A percentile compares a stretch with the other conserved stretches of the same genome.
Evolutionary conservation across 2,888 invertebrate genomes (phyloP).

Genomic region (Drosophila histrio): DNA sequence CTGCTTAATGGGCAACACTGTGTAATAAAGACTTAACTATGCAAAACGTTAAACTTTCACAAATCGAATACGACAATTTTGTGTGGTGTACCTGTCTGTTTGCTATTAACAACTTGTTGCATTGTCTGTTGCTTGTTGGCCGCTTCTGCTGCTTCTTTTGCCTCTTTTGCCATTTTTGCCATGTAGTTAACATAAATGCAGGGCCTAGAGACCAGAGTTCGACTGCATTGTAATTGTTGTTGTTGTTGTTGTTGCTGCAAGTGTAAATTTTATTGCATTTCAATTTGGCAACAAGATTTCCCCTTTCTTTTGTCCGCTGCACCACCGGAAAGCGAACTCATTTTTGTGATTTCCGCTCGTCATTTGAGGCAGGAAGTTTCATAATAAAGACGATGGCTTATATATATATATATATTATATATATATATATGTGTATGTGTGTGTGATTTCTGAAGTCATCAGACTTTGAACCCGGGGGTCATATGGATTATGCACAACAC

Average conservation of each 20-base stretch:
- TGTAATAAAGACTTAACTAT: too few species aligned
- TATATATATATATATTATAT: neutral
- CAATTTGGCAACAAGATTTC: slow-evolving; percentile 72
- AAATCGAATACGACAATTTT: slow-evolving; percentile 28
- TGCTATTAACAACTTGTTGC: slow-evolving; percentile 56
- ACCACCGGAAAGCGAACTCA: slow-evolving; percentile 73
- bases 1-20: too few species aligned
- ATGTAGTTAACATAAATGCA: slow-evolving; percentile 56
- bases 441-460: slow-evolving; percentile 50
- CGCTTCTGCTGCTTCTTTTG: slow-evolving; percentile 28
- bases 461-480: slow-evolving; percentile 27
- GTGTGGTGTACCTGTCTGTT: slow-evolving; percentile 54
- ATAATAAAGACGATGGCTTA: slow-evolving; percentile 52
- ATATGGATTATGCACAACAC: slow-evolving; percentile 47
- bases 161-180: slow-evolving; percentile 24
- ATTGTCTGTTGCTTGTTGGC: slow-evolving; percentile 30
- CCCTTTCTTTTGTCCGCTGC: slow-evolving; percentile 54
- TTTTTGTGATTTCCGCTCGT: slow-evolving; percentile 77
- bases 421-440: neutral
- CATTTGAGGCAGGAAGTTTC: slow-evolving; percentile 73
- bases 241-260: slow-evolving; percentile 55
- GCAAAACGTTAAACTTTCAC: neutral
- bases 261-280: slow-evolving; percentile 81
- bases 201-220: slow-evolving; percentile 42
- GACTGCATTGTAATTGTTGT: slow-evolving; percentile 52